A percentile compares a stretch with the other conserved stretches of the same genome.
phyloP scores from a whole-genome alignment of 92 coral and sea anemone genomes.

The Parazoanthus darwini region DNA sequence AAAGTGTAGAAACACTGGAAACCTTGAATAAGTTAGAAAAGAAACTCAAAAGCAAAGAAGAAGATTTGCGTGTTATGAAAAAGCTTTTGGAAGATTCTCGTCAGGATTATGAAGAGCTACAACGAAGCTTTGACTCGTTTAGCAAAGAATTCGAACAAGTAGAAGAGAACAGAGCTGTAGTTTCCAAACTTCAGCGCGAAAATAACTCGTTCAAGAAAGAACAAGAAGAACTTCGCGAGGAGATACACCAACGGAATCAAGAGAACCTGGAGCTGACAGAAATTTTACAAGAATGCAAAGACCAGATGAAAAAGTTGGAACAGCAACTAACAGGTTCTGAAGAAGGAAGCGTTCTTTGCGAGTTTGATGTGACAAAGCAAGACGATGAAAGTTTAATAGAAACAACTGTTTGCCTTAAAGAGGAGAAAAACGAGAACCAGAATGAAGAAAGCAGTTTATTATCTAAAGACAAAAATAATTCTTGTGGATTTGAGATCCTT shows the following conservation, averaged over 20 bases:
- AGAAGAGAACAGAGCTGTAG: slow-evolving; percentile 32
- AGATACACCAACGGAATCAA: not conserved
- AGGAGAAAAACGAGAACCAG: not conserved
- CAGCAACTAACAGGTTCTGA: slow-evolving; percentile 11
- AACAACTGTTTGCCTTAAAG: not conserved
- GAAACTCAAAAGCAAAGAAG: slow-evolving; percentile 36
- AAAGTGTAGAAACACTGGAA: slow-evolving; percentile 32
- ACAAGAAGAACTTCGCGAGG: slow-evolving; percentile 5
- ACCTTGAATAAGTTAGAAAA: slow-evolving; percentile 18
- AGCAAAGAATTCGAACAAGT: slow-evolving; percentile 39
- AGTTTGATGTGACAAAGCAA: not conserved
- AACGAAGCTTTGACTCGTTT: slow-evolving; percentile 39
- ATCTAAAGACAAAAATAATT: not conserved
- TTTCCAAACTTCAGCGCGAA: slow-evolving; percentile 9
- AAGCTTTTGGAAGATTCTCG: slow-evolving; percentile 34
- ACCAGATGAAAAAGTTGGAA: slow-evolving; percentile 15
- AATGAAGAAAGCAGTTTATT: not conserved
- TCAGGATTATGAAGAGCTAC: slow-evolving; percentile 40
- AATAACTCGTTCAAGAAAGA: slow-evolving; percentile 19
- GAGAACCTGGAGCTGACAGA: not conserved
- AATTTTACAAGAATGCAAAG: slow-evolving; percentile 11
- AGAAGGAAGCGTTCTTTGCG: not conserved
- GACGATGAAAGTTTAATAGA: not conserved
- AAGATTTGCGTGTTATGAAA: slow-evolving; percentile 43
- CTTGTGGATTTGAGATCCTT: not conserved